These are phyloP conservation scores for Agriotes lineatus DNA, from an alignment of 2,888 invertebrate species.

Conservation along the genomic window DNA sequence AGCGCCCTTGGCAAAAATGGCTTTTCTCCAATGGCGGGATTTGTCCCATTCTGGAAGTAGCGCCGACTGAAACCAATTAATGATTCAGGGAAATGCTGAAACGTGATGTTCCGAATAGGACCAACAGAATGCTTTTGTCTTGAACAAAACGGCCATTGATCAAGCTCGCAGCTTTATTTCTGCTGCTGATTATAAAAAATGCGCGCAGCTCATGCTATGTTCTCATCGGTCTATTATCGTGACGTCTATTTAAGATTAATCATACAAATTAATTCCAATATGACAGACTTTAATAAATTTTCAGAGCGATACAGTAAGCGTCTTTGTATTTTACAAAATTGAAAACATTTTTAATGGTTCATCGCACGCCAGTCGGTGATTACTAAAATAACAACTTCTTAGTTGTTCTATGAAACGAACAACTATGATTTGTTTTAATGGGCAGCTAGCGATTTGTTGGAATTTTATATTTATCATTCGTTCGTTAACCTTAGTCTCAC, in stretches of 20 bases:
- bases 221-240: background rate
- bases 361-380: too few relatives aligned
- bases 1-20: background rate
- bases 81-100: background rate
- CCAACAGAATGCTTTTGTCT: background rate
- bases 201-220: background rate
- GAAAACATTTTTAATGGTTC: too few relatives aligned
- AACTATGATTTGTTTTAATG: too few relatives aligned
- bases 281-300: background rate
- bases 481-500: too few relatives aligned
- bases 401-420: too few relatives aligned
- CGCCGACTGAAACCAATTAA: background rate
- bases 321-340: background rate
- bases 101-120: background rate
- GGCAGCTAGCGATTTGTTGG: too few relatives aligned
- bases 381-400: too few relatives aligned
- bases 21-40: background rate
- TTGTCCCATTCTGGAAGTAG: background rate
- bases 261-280: constrained; percentile 8
- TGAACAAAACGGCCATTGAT: background rate
- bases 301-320: background rate
- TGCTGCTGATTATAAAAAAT: background rate
- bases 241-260: constrained; percentile 9
- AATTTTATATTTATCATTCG: too few relatives aligned
- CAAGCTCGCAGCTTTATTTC: too few relatives aligned